phyloP scores from a whole-genome alignment of 2,797 vertebrate genomes.

The Margarornis squamiger region DNA sequence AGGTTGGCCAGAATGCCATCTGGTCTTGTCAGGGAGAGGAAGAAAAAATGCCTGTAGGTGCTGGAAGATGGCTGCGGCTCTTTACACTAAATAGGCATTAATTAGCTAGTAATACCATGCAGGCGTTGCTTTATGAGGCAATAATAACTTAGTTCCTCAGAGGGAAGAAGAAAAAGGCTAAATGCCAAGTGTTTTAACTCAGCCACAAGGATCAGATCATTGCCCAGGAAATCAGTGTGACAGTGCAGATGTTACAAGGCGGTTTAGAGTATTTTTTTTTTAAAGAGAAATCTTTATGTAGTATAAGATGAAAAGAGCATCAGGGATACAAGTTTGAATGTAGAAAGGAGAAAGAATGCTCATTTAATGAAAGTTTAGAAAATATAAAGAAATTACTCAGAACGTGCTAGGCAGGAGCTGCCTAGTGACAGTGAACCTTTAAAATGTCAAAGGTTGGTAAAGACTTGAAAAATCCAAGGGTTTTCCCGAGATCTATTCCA shows the following conservation, averaged over 20 bases:
- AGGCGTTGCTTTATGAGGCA: constrained; percentile 1
- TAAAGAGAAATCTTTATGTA: background rate
- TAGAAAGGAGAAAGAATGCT: background rate
- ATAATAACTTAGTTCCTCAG: background rate
- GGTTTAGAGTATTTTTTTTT: background rate
- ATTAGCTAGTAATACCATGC: background rate
- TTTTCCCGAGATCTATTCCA: background rate
- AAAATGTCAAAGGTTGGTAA: background rate
- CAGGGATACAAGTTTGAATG: background rate
- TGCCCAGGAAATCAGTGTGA: background rate
- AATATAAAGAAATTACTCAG: background rate
- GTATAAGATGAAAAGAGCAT: background rate
- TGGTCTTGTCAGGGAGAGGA: background rate
- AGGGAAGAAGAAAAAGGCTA: background rate
- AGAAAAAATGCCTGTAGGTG: background rate
- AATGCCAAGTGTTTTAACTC: background rate
- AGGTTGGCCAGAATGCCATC: constrained; percentile 16
- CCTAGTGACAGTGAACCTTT: background rate
- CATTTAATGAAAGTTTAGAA: background rate
- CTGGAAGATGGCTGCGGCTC: background rate
- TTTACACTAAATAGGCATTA: constrained; percentile 33
- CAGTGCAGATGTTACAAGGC: background rate
- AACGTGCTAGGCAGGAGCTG: background rate
- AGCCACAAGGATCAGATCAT: background rate
- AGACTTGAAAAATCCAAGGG: background rate